A percentile compares a stretch with the other conserved stretches of the same genome.
These are phyloP conservation scores for Microdon myrmicae DNA, from an alignment of 2,888 invertebrate genomes.

Conservation along the genomic window DNA sequence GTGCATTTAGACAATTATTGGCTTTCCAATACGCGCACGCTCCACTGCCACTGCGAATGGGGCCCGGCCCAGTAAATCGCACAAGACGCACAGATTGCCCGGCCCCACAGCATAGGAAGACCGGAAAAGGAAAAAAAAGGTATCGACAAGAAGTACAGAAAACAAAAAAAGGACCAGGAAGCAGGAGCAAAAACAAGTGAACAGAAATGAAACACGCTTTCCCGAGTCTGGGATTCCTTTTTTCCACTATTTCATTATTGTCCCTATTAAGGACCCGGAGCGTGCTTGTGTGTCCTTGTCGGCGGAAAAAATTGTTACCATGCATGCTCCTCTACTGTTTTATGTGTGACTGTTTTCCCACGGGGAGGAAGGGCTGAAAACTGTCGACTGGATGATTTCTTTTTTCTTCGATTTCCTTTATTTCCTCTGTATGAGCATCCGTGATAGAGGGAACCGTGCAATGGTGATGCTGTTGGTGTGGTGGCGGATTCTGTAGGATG, in stretches of 20 bases:
- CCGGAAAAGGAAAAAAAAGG: conserved; percentile 7
- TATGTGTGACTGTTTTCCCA: conserved; percentile 5
- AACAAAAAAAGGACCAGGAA: background rate
- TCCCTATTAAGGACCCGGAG: conserved; percentile 35
- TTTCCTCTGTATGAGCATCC: conserved; percentile 1
- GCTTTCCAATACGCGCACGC: conserved; percentile 42
- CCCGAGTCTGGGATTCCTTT: conserved; percentile 23
- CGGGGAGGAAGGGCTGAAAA: conserved; percentile 25
- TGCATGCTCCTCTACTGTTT: conserved; percentile 30
- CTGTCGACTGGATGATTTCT: conserved; percentile 37
- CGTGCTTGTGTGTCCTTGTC: conserved; percentile 18
- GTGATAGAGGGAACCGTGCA: background rate
- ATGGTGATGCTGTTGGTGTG: conserved; percentile 29
- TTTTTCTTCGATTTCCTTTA: conserved; percentile 8
- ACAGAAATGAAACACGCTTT: conserved; percentile 10
- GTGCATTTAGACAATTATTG: conserved; percentile 45
- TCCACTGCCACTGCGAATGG: conserved; percentile 33
- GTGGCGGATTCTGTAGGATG: too few relatives aligned
- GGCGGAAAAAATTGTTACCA: conserved; percentile 40
- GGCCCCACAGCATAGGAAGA: background rate
- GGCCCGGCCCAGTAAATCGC: conserved; percentile 28
- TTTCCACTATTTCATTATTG: conserved; percentile 47
- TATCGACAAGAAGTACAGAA: background rate
- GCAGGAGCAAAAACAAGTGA: too few relatives aligned
- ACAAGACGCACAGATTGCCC: conserved; percentile 1